Conservation (phyloP, 2,797 vertebrate species). For the Gymnoscopelus braueri region DNA sequence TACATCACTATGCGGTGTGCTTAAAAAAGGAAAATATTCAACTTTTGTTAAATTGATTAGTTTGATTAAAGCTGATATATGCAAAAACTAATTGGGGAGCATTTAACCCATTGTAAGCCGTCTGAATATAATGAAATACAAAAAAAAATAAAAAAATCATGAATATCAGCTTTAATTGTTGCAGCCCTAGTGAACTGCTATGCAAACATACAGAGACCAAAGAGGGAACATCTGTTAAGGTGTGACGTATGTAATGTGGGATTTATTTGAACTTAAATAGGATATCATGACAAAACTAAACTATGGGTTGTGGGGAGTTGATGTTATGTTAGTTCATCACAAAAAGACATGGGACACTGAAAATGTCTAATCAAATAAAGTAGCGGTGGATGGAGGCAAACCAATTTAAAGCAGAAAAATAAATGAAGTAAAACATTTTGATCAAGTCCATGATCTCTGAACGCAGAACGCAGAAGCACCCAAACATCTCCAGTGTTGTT, state of each 20-base stretch:
- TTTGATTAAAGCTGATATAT: too few species aligned
- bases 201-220: not conserved
- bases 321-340: not conserved
- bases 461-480: constrained; percentile 28
- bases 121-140: too few species aligned
- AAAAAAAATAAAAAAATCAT: too few species aligned
- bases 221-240: constrained; percentile 26
- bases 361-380: constrained; percentile 15
- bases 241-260: constrained; percentile 23
- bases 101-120: too few species aligned
- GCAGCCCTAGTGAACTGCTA: too few species aligned
- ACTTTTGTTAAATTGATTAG: constrained; percentile 11
- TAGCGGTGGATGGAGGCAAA: constrained; percentile 9
- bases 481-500: constrained; percentile 38
- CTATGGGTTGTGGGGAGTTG: constrained; percentile 1
- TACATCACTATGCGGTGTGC: too few species aligned
- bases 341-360: constrained; percentile 7
- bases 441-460: constrained; percentile 15
- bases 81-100: too few species aligned
- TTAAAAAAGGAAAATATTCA: too few species aligned
- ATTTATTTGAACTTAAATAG: constrained; percentile 36
- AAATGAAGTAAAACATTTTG: constrained; percentile 13
- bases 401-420: not conserved
- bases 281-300: constrained; percentile 22
- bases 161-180: too few species aligned